Percentiles rank a stretch among this genome's conserved stretches.
phyloP scores from a whole-genome alignment of 2,888 invertebrate genomes.

The Heteromyza rotundicornis region DNA sequence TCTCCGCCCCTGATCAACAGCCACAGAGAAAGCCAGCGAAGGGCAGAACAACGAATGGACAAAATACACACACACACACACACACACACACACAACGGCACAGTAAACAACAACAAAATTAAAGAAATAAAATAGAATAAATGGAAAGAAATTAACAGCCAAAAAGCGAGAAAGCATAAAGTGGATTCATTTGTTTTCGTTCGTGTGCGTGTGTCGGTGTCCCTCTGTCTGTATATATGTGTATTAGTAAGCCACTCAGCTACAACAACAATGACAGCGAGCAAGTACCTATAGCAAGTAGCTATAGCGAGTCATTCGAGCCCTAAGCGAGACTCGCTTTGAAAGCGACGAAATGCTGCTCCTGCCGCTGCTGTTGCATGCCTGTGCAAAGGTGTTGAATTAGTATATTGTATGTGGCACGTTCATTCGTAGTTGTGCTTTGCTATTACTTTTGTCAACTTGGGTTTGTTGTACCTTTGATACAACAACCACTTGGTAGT shows the following conservation, averaged over 20 bases:
- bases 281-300: neutral
- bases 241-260: slow-evolving; percentile 6
- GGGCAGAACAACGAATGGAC: neutral
- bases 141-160: neutral
- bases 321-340: neutral
- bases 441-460: slow-evolving; percentile 10
- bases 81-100: neutral
- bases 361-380: no score
- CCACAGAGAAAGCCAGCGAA: neutral
- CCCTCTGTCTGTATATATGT: neutral
- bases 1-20: neutral
- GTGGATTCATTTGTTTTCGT: neutral
- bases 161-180: neutral
- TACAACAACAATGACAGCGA: slow-evolving; percentile 8
- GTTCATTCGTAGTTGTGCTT: neutral
- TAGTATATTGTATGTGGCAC: neutral
- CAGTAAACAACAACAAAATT: neutral
- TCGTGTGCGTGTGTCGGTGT: neutral
- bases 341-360: neutral
- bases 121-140: neutral
- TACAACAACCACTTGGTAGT: no score
- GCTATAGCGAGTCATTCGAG: neutral
- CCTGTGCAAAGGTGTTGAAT: slow-evolving; percentile 12
- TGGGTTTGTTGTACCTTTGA: neutral
- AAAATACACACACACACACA: neutral